Evolutionary conservation across 2,888 invertebrate genomes (phyloP), one percentile per base, ranked within the genome.

Genomic region (Nymphalis polychloros): DNA sequence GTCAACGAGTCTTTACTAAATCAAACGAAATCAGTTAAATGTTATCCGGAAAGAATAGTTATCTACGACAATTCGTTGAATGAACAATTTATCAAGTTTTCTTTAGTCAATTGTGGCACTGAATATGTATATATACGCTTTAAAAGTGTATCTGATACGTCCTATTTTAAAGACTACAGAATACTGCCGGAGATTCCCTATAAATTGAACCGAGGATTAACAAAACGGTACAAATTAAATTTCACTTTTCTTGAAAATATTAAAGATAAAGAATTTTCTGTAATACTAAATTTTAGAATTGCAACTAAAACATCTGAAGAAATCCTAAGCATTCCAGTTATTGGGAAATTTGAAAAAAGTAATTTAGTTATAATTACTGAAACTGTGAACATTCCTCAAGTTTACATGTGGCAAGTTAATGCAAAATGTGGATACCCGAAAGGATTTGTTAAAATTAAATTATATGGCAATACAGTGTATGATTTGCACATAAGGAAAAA

Each of bases 381-480:
- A 70, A 75, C 73, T 41, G 78, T 90, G 49, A 72, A 62, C 53
- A 82, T 90, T 67, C 79, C 84, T 17, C 79, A 91, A 5, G 76
- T 79, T 52, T 90, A 88, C 75, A 68, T 78, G 19, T 92, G 90
- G 91, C 86, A 87, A 52, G 72, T 90, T 46, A 82, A 80, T 72
- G 70, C 68, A 23, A 76, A 79, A 31, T 68, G 59, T 63, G 78
- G 78, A 13, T 84, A 82, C 78, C 86, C 89, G 49, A 78, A 73
- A 67, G 81, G 80, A 53, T 59, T 66, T 35, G 55, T 89, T 20
- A 77, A 77, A 50, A 73, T 90, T 68, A 67, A 74, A 48, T 75
- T 80, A 47, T 72, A 78, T 23, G 83, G 83, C 74, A 69, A 81
- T n/a, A 76, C 73, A 67, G 68, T 67, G 13, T 89, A 88, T 75